Base-by-base conservation (phyloP, 2,797 vertebrate genomes). In the Hippoglossus hippoglossus region DNA sequence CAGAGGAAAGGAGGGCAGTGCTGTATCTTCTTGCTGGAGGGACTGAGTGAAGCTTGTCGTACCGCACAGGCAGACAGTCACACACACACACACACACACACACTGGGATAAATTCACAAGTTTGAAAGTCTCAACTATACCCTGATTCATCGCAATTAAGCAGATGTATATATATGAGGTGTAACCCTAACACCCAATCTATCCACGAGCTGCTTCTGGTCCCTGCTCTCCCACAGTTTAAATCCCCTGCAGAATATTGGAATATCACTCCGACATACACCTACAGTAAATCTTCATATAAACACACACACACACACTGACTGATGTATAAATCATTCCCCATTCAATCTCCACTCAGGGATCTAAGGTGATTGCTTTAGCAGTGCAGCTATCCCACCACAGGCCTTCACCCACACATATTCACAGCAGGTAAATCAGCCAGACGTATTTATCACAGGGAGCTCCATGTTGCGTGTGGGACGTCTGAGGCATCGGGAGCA, bases 291-390 rank as follows among this genome's bases (percentile, higher is more conserved):
- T 89, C 73, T 59, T 55, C 53, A 57, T 50, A 68, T 53, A 49
- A n/a, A 24, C n/a, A 26, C 24, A 57, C 53, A 67, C 79, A 39
- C 41, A 44, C 41, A 44, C 41, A 18, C 15, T 76, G 53, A 67
- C 19, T 55, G 71, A 67, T 75, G 67, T 26, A 65, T 71, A 74
- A 81, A 85, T 85, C 84, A 84, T 91, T 83, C 51, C 49, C 77
- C 75, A 53, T 82, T 82, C 71, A 63, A 61, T 74, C 75, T 72
- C 70, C 36, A 56, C 77, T 73, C 60, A 8, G 60, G 78, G 80
- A 89, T 88, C 87, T 84, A 80, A 80, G 84, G 66, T 61, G 62
- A 91, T 90, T 36, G 64, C 73, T 88, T 90, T 79, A 87, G 79
- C 88, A 89, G 91, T n/a, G 52, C 52, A 57, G 47, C 49, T 28